Evolutionary conservation across 92 coral and sea anemone genomes (phyloP).

Genomic region (Paragorgia papillata): DNA sequence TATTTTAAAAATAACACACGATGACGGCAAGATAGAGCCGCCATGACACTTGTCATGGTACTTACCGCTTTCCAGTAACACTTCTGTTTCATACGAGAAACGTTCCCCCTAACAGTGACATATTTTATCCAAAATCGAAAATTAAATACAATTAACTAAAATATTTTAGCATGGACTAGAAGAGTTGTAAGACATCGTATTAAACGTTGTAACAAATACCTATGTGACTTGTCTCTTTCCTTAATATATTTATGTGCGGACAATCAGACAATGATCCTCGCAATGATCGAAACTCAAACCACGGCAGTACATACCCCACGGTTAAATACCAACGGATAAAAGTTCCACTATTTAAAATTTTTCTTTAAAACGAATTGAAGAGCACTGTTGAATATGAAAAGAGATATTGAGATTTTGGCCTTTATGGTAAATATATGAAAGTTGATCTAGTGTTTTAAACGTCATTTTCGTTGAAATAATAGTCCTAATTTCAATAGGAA

Average conservation of each 20-base stretch:
- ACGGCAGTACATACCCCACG: no score
- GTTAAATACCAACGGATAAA: background rate
- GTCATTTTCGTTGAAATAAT: no score
- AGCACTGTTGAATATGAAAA: slow-evolving; percentile 8
- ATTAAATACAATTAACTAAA: background rate
- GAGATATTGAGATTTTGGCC: slow-evolving; percentile 11
- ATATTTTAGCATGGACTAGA: no score
- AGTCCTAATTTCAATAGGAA: slow-evolving; percentile 61
- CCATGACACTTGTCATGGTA: slow-evolving; percentile 37
- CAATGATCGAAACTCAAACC: no score
- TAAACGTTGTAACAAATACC: no score
- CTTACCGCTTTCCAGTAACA: background rate
- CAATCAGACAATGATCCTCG: no score
- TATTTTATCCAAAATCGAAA: background rate
- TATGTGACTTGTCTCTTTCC: no score
- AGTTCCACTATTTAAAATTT: background rate
- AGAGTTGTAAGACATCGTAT: no score
- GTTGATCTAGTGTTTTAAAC: background rate
- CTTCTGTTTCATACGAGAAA: slow-evolving; percentile 7
- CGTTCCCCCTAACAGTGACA: background rate
- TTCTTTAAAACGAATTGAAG: background rate
- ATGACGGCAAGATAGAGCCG: slow-evolving; percentile 7
- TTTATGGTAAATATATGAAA: slow-evolving; percentile 11
- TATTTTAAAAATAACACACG: background rate
- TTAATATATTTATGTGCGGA: no score